Conservation (phyloP, 92 coral and sea anemone species). For the Porites rus region DNA sequence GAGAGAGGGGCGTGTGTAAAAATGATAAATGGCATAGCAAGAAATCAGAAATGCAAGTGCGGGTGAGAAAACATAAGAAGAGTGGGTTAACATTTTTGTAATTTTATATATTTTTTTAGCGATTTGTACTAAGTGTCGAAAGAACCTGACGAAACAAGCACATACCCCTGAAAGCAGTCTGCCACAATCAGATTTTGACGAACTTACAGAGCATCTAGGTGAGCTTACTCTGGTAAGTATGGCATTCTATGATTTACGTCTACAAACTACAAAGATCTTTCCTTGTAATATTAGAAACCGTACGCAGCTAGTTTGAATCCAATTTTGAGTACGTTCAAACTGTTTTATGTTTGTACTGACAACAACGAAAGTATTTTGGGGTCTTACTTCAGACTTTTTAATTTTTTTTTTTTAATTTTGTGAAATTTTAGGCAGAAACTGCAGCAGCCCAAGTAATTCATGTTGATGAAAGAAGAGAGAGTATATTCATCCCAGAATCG, state of each 20-base stretch:
- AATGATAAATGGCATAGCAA: too few species aligned
- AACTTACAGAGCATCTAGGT: constrained; percentile 31
- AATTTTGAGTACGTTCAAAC: constrained; percentile 7
- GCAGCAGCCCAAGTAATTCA: not conserved
- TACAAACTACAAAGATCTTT: constrained; percentile 13
- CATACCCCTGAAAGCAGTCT: constrained; percentile 4
- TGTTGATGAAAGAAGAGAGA: constrained; percentile 29
- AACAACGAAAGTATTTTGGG: constrained; percentile 3
- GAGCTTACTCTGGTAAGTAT: constrained; percentile 50
- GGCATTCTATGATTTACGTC: not conserved
- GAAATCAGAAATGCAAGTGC: too few species aligned
- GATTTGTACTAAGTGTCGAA: constrained; percentile 44
- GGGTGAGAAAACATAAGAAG: not conserved
- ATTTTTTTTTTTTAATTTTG: not conserved
- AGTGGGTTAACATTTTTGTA: not conserved
- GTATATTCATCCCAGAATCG: constrained; percentile 31
- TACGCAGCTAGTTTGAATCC: constrained; percentile 7
- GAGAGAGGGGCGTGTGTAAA: too few species aligned
- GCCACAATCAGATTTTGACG: constrained; percentile 20
- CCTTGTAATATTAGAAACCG: constrained; percentile 11
- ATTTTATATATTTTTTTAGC: constrained; percentile 15
- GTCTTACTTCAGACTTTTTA: not conserved
- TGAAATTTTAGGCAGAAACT: not conserved
- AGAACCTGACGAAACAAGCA: not conserved
- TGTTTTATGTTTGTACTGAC: constrained; percentile 13